Evolutionary conservation across 2,113 vertebrate genomes (phyloP).

Genomic region (Hydrochoerus hydrochaeris): DNA sequence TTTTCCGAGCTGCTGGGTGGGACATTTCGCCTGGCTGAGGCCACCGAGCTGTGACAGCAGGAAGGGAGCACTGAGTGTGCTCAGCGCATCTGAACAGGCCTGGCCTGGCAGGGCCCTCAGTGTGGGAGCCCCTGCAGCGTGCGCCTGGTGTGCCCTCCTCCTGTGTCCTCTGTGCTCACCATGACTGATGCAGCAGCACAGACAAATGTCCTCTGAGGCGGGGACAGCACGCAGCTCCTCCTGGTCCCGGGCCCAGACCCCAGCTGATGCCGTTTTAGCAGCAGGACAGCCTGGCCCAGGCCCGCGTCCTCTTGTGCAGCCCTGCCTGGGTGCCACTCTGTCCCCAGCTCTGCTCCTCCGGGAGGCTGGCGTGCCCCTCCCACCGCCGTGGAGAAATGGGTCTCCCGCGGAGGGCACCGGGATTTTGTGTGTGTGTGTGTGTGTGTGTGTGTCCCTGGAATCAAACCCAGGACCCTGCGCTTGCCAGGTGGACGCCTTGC

Average conservation of each 20-base stretch:
- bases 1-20: not conserved
- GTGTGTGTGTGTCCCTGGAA: no score
- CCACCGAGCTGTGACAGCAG: not conserved
- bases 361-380: not conserved
- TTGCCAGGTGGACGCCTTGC: no score
- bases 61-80: not conserved
- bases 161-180: not conserved
- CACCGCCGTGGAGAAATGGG: not conserved
- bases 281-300: not conserved
- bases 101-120: not conserved
- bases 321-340: not conserved
- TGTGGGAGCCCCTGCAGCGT: not conserved
- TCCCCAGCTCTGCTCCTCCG: rapidly evolving
- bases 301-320: rapidly evolving
- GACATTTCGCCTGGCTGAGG: not conserved
- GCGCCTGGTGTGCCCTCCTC: not conserved
- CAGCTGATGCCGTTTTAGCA: not conserved
- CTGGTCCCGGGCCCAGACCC: not conserved
- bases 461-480: no score
- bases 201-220: not conserved
- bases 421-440: no score
- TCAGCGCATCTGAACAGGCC: rapidly evolving
- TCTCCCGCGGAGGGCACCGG: not conserved
- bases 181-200: not conserved
- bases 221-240: not conserved